Evolutionary conservation across 1,140 invertebrate genomes (phyloP), one percentile per base, ranked within the genome.

Genomic region (Drosophila kikkawai): DNA sequence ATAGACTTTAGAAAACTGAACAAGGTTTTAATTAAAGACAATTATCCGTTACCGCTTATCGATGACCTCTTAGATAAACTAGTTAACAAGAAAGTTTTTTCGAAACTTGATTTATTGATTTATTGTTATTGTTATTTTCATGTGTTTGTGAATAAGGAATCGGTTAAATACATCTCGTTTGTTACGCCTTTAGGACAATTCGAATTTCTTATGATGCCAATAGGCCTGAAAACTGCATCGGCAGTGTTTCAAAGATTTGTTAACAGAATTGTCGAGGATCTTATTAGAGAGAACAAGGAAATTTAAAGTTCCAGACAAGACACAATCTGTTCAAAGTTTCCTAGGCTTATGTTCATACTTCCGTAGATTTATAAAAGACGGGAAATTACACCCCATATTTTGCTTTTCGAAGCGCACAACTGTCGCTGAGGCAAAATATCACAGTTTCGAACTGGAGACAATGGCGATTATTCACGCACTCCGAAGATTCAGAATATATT

Each of bases 11-110:
- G 44, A 13, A 47, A 47, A 12, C 44, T 22, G 0, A 22, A 47
- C 19, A 45, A 22, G 5, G 11, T 45, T 0, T 12, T 45, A 7
- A 45, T 45, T 7, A 45, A 45, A 45, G 17, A 44, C 11, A 45
- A 45, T 45, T 45, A 45, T 22, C 44, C 5, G 1, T 22, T 67
- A 48, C 64, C 64, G 17, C 32, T 57, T 5, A 57, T 57, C 11
- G 55, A 68, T 39, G 65, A 59, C 17, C 22, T 68, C 2, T 50
- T 51, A 13, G 65, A 59, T 17, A 58, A 50, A 47, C 41, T 68
- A 19, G 45, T 17, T 5, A 5, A 50, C 17, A 68, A 59, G 7
- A 68, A 9, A 32, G 26, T 59, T 4, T 68, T 68, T 17, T 13
- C 65, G 11, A 68, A 59, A 17, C 53, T 58, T 1, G 64, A 58